These are phyloP conservation scores for Agonopterix subpropinquella DNA, from an alignment of 2,888 invertebrate genomes.

Conservation along the genomic window DNA sequence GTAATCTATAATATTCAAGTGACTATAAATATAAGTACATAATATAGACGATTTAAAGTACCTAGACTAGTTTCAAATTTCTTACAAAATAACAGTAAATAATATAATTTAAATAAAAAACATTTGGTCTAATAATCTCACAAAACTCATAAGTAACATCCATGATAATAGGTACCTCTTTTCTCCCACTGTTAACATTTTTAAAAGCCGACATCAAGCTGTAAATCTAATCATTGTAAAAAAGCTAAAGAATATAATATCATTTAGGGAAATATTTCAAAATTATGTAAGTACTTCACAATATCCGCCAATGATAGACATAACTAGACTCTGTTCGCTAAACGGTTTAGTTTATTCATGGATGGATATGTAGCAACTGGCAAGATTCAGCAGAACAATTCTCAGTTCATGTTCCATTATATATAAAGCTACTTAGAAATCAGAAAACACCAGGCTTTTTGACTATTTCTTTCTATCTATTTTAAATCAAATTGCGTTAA, in stretches of 20 bases:
- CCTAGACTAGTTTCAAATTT: constrained; percentile 31
- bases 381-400: constrained; percentile 56
- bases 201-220: constrained; percentile 72
- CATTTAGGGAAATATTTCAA: constrained; percentile 59
- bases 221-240: constrained; percentile 64
- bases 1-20: constrained; percentile 30
- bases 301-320: constrained; percentile 51
- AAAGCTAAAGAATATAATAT: constrained; percentile 64
- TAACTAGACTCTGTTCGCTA: constrained; percentile 52
- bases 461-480: constrained; percentile 57
- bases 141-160: constrained; percentile 57
- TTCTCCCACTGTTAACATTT: constrained; percentile 69
- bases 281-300: constrained; percentile 35
- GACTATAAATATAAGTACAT: constrained; percentile 50
- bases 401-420: constrained; percentile 28
- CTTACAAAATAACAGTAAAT: constrained; percentile 36
- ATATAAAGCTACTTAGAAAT: constrained; percentile 60
- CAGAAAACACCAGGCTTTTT: constrained; percentile 55
- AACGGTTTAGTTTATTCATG: constrained; percentile 56
- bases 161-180: constrained; percentile 69
- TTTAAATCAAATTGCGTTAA: constrained; percentile 52
- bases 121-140: constrained; percentile 43
- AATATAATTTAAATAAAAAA: constrained; percentile 35
- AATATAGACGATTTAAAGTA: constrained; percentile 30
- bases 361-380: constrained; percentile 68